Conservation (phyloP, 2,113 vertebrate species). For the Sturnira hondurensis region DNA sequence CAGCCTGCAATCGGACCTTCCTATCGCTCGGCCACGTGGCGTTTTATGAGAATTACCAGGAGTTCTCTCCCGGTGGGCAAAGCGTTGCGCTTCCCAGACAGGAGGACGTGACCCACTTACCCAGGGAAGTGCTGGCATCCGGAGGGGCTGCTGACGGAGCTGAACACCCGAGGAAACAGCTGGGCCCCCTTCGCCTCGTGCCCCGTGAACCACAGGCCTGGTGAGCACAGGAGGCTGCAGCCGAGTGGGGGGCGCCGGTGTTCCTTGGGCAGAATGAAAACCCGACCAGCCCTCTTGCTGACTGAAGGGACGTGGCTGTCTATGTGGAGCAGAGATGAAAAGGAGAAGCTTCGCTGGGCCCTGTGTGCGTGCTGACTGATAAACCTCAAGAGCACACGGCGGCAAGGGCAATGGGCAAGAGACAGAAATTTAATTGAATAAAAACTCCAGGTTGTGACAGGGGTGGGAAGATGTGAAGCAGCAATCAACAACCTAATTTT, state of each 20-base stretch:
- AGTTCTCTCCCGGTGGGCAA: not conserved
- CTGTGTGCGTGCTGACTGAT: constrained; percentile 59
- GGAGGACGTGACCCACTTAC: not conserved
- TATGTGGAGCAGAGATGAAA: constrained; percentile 56
- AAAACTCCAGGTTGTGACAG: constrained; percentile 65
- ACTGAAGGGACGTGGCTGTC: constrained; percentile 53
- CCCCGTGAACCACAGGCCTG: not conserved
- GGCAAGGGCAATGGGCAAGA: constrained; percentile 68
- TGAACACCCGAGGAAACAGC: not conserved
- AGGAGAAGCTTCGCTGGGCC: constrained; percentile 56
- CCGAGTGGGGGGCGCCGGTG: not conserved
- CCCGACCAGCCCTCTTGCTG: not conserved
- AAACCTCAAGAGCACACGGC: constrained; percentile 55
- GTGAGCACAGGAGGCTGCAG: not conserved
- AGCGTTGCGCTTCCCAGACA: not conserved
- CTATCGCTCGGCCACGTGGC: not conserved
- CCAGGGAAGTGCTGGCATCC: not conserved
- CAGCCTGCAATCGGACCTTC: not conserved
- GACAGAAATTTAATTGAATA: constrained; percentile 71
- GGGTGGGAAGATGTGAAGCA: constrained; percentile 40
- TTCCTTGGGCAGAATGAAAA: not conserved
- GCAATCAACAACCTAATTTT: constrained; percentile 69
- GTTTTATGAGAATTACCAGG: not conserved
- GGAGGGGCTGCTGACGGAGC: not conserved
- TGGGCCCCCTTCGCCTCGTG: accelerated